Conservation (phyloP, 2,797 vertebrate species). For the Cygnus olor region DNA sequence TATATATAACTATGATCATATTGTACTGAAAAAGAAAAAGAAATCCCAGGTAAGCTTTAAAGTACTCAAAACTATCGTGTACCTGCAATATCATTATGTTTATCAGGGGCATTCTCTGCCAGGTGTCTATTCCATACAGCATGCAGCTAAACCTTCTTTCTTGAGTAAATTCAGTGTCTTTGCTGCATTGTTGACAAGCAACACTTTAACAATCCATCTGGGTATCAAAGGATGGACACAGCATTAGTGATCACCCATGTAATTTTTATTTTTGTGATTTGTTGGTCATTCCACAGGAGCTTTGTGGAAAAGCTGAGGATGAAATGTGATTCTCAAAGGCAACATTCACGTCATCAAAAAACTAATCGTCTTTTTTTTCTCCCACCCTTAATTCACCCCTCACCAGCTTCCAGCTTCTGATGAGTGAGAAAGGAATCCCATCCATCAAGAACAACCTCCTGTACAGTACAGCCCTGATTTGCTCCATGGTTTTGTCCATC, state of each 20-base stretch:
- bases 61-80: not conserved
- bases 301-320: not conserved
- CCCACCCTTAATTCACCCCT: not conserved
- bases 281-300: not conserved
- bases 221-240: not conserved
- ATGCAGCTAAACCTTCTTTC: not conserved
- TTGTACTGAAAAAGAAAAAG: not conserved
- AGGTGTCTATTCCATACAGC: not conserved
- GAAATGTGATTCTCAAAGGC: not conserved
- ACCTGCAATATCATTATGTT: not conserved
- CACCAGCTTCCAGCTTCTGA: not conserved
- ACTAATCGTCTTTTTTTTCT: not conserved
- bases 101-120: not conserved
- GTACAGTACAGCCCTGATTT: not conserved
- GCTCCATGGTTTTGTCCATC: not conserved
- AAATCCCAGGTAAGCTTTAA: not conserved
- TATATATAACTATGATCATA: not conserved
- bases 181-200: not conserved
- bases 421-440: not conserved
- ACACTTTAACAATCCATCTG: not conserved
- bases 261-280: not conserved
- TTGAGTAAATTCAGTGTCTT: not conserved
- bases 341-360: not conserved
- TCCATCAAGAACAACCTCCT: not conserved
- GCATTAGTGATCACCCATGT: not conserved